Evolutionary conservation across 2,797 vertebrate species (phyloP).

Genomic region (Micromesistius poutassou): DNA sequence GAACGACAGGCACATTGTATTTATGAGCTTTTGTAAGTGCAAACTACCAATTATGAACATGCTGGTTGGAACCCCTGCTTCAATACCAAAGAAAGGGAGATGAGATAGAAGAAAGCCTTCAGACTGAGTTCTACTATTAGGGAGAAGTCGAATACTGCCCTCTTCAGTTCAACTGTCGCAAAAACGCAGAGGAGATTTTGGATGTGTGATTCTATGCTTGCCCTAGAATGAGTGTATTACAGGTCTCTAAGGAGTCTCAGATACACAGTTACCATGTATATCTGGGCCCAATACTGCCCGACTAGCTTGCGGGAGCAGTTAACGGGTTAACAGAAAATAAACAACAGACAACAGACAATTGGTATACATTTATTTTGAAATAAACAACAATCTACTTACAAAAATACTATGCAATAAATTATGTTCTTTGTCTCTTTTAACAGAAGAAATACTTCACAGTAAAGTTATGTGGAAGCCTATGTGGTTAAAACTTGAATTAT

Average conservation of each 20-base stretch:
- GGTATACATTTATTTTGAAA: constrained; percentile 76
- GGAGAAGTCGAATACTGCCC: not conserved
- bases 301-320: not conserved
- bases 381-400: constrained; percentile 74
- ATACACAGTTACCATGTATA: not conserved
- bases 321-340: constrained; percentile 18
- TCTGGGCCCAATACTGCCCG: not conserved
- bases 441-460: constrained; percentile 65
- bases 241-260: not conserved
- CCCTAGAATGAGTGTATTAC: not conserved
- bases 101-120: not conserved
- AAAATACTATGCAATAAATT: constrained; percentile 73
- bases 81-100: not conserved
- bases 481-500: constrained; percentile 62
- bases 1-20: not conserved
- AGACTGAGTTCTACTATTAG: not conserved
- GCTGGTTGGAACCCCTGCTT: not conserved
- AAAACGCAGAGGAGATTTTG: not conserved
- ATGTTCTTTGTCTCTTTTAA: constrained; percentile 39
- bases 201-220: not conserved
- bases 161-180: not conserved
- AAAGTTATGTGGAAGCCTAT: constrained; percentile 64
- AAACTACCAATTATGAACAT: constrained; percentile 1
- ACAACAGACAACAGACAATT: constrained; percentile 46
- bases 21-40: not conserved